Percentiles rank a stretch among this genome's conserved stretches.
These are phyloP conservation scores for Galerucella nymphaeae DNA, from an alignment of 2,888 invertebrate genomes.

Conservation along the genomic window DNA sequence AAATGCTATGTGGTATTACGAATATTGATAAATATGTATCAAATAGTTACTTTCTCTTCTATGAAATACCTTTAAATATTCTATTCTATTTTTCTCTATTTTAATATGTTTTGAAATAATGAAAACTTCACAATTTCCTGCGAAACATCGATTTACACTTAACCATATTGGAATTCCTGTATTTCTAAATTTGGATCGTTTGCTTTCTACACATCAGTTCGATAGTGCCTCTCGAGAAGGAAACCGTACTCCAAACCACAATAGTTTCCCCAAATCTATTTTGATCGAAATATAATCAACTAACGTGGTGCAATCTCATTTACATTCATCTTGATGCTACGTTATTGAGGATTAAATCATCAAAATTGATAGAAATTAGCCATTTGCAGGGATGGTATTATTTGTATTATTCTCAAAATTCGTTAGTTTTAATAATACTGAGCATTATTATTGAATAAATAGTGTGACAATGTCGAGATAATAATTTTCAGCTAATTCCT, in stretches of 20 bases:
- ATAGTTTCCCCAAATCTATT: slow-evolving; percentile 30
- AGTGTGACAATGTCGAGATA: background rate
- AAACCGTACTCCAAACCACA: slow-evolving; percentile 22
- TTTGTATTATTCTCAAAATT: background rate
- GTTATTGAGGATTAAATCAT: slow-evolving; percentile 3
- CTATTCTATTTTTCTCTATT: too few relatives aligned
- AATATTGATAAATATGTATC: background rate
- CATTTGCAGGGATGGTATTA: background rate
- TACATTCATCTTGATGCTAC: slow-evolving; percentile 21
- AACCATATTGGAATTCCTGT: background rate
- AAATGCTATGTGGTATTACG: background rate
- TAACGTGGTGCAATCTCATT: slow-evolving; percentile 23
- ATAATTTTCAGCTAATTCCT: background rate
- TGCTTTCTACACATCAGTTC: background rate
- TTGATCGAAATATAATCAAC: slow-evolving; percentile 32
- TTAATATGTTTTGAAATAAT: too few relatives aligned
- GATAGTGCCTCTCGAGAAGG: slow-evolving; percentile 15
- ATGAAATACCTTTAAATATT: too few relatives aligned
- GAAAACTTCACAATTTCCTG: background rate
- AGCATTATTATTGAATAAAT: background rate
- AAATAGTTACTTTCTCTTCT: background rate
- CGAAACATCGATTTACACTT: background rate
- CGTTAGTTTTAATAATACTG: background rate
- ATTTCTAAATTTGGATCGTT: background rate
- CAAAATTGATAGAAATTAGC: background rate